Evolutionary conservation across 2,888 invertebrate genomes (phyloP).

Genomic region (Diarsia brunnea): DNA sequence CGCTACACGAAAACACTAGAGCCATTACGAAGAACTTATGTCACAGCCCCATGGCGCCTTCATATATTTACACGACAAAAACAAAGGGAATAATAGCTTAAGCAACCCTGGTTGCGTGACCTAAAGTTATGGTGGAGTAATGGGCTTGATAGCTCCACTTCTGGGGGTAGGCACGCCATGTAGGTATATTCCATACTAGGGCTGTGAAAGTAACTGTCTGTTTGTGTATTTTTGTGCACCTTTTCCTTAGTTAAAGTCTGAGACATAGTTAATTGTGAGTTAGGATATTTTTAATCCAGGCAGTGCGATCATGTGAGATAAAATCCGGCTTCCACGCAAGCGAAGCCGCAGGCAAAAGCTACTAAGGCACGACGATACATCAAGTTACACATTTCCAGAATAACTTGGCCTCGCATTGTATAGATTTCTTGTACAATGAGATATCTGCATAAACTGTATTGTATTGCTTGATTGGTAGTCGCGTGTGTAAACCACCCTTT

Average conservation of each 20-base stretch:
- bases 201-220: background rate
- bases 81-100: constrained; percentile 46
- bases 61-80: constrained; percentile 49
- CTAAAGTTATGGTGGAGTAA: constrained; percentile 53
- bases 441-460: no score
- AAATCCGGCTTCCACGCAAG: background rate
- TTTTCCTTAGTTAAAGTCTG: background rate
- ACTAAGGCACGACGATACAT: background rate
- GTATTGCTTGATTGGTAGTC: no score
- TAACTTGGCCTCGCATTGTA: no score
- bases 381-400: no score
- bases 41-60: constrained; percentile 15
- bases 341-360: background rate
- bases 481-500: background rate
- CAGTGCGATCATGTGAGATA: background rate
- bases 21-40: constrained; percentile 28
- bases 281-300: background rate
- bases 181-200: constrained; percentile 4
- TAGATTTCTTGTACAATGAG: no score
- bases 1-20: constrained; percentile 22
- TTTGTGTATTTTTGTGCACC: background rate
- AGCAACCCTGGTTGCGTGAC: constrained; percentile 56
- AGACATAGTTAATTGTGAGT: background rate
- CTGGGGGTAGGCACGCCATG: constrained; percentile 60
- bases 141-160: constrained; percentile 60